phyloP scores from a whole-genome alignment of 2,888 invertebrate species.

The Tillus elongatus region DNA sequence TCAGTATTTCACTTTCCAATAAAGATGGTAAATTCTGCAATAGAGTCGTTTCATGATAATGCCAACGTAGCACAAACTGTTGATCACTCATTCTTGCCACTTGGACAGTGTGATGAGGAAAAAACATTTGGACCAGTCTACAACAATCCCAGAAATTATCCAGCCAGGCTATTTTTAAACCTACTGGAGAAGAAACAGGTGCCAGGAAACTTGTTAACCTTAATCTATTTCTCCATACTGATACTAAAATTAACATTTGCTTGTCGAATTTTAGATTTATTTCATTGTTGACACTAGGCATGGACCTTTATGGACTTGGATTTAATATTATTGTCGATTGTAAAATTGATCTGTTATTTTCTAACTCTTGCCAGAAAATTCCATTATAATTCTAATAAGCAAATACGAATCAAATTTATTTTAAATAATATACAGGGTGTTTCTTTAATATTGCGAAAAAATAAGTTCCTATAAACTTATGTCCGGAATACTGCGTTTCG shows the following conservation, averaged over 20 bases:
- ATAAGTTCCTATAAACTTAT: too few species aligned
- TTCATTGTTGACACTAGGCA: too few species aligned
- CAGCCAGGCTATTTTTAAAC: constrained; percentile 39
- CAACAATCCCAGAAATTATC: constrained; percentile 36
- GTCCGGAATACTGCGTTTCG: too few species aligned
- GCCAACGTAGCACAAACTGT: constrained; percentile 40
- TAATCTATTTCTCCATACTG: constrained; percentile 1
- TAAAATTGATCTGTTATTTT: too few species aligned
- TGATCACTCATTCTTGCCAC: constrained; percentile 21
- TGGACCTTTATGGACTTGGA: too few species aligned
- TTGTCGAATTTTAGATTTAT: too few species aligned
- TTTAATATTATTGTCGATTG: too few species aligned
- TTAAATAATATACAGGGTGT: too few species aligned
- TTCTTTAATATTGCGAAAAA: too few species aligned
- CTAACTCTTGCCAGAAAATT: too few species aligned
- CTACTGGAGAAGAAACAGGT: constrained; percentile 41
- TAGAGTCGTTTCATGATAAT: constrained; percentile 43
- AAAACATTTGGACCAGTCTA: constrained; percentile 33
- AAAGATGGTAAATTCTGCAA: constrained; percentile 69
- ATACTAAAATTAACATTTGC: neutral
- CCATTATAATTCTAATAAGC: too few species aligned
- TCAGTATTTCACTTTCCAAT: constrained; percentile 69
- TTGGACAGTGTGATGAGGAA: constrained; percentile 28
- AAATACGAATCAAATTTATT: too few species aligned
- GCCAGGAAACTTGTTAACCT: constrained; percentile 37